Evolutionary conservation across 2,888 invertebrate genomes (phyloP), one percentile per base, ranked within the genome.

Genomic region (Hermaeophaga mercurialis): DNA sequence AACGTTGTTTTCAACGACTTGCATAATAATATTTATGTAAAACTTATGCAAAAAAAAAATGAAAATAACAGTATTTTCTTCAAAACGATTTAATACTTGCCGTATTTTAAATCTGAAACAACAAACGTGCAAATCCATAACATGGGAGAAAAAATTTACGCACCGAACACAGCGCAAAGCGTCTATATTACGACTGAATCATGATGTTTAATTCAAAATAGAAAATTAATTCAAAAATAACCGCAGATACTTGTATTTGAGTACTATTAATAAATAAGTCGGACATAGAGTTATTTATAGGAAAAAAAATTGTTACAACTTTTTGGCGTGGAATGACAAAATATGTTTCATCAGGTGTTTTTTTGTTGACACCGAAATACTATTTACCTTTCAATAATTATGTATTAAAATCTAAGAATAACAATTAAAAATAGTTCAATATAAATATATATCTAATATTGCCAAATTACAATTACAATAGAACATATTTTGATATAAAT

Each of bases 91-190:
- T 11, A 18, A 18, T 56, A 72, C 72, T 72, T 73, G 72, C 72
- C 73, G 63, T 64, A 71, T 68, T 58, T 67, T 69, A 44, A 69
- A 69, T 54, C 63, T 69, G 57, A 70, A 70, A 60, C 73, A 73
- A 54, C 72, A 70, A 36, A 71, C 46, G 47, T 67, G 61, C 48
- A 67, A 50, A 26, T 66, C 48, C 62, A 64, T 63, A 14, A 33
- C 47, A 54, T 60, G 38, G 26, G 24, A 39, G 11, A 4, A 15
- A 1, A 2, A 8, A 11, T 11, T 31, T 31, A 6, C 12, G n/a
- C 12, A 11, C n/a, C 47, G 36, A 11, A 33, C 12, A 44, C 26
- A 43, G 31, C 43, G 26, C 58, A 56, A 49, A 58, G 61, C 47
- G 52, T 54, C 49, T 57, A 14, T 22, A 48, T 45, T 22, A 59